Evolutionary conservation across 1,140 invertebrate genomes (phyloP), one percentile per base, ranked within the genome.

Genomic region (Drosophila erecta): DNA sequence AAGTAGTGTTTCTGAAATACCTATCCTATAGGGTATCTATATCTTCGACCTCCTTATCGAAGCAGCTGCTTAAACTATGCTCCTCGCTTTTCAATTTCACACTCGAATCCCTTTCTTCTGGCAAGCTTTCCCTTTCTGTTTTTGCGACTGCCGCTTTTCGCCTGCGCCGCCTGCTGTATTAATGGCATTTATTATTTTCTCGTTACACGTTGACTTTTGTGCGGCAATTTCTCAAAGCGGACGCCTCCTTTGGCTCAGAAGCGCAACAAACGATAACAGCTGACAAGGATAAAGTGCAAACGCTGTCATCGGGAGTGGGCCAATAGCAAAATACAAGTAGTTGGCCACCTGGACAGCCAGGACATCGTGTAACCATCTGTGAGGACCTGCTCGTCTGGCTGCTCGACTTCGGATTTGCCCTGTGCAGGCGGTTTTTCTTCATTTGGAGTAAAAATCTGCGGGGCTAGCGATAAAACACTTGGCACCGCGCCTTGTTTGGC

Each of bases 181-280:
- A 89, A 89, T 89, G 74, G 86, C 85, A 89, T 89, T 89, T 89
- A 89, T 89, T 89, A 89, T 89, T 89, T 89, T 89, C 85, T 89
- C 85, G 84, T 89, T 89, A 89, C 80, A 85, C 85, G 80, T 89
- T 89, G 84, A 90, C 85, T 89, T 90, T 85, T 89, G 85, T 85
- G 72, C 72, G 65, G 86, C 79, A 89, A 87, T 87, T 87, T 89
- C 79, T 89, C 79, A 89, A 87, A 57, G 62, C 61, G 66, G 59
- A 76, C 56, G 47, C 60, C 44, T 58, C 53, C 47, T 58, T 57
- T 30, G 69, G 11, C 51, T 38, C 37, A 14, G 11, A 14, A 59
- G 55, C 46, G 57, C 67, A 70, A 69, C 66, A 85, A 80, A 80
- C 79, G 83, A 86, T 86, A 86, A 86, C 83, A 89, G 67, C 61